These are phyloP conservation scores for Ecliptopera silaceata DNA, from an alignment of 2,888 invertebrate species.

Conservation along the genomic window DNA sequence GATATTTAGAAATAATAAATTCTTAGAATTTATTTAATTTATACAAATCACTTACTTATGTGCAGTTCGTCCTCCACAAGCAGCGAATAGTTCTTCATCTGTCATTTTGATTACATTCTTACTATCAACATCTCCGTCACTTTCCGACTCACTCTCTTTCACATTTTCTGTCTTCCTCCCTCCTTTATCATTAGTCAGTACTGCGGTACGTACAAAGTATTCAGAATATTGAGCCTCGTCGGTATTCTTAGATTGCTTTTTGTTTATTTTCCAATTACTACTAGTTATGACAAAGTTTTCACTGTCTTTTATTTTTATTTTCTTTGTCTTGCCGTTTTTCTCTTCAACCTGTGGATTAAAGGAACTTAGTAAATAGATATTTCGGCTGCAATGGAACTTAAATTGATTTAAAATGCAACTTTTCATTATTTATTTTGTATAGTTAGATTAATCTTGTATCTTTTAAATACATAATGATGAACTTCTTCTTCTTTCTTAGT, in stretches of 20 bases:
- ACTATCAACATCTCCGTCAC: conserved; percentile 42
- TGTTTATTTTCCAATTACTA: conserved; percentile 66
- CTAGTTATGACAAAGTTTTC: conserved; percentile 66
- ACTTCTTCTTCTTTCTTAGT: too few relatives aligned
- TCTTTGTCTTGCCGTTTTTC: conserved; percentile 70
- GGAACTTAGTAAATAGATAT: too few relatives aligned
- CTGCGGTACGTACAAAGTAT: conserved; percentile 66
- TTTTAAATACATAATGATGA: too few relatives aligned
- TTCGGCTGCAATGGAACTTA: too few relatives aligned
- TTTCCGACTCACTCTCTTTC: conserved; percentile 52
- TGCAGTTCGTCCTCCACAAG: conserved; percentile 91
- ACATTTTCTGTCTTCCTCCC: conserved; percentile 56
- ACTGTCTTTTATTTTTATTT: conserved; percentile 62
- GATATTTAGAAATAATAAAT: too few relatives aligned
- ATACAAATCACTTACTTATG: conserved; percentile 85
- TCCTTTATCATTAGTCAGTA: conserved; percentile 54
- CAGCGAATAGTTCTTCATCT: conserved; percentile 91
- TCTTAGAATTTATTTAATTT: neutral
- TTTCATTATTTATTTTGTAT: too few relatives aligned
- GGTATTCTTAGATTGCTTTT: conserved; percentile 44
- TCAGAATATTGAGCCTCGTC: conserved; percentile 60
- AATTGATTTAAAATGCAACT: too few relatives aligned
- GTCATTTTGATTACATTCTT: conserved; percentile 76
- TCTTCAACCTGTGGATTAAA: conserved; percentile 57
- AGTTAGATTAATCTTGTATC: too few relatives aligned